Evolutionary conservation across 2,113 vertebrate species (phyloP).

Genomic region (Bombycilla garrulus): DNA sequence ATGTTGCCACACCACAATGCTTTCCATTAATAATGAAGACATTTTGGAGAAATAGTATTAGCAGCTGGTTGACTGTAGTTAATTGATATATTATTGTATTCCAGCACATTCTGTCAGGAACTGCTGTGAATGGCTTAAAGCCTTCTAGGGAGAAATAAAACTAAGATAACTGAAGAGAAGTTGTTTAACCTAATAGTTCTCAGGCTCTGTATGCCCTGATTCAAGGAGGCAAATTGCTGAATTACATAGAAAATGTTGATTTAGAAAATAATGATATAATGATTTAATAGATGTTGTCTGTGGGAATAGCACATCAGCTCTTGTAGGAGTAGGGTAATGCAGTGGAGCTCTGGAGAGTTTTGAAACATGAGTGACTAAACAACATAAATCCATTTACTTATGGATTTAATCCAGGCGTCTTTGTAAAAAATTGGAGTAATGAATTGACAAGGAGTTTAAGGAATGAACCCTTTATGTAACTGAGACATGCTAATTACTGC

Average conservation of each 20-base stretch:
- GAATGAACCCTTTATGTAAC: conserved; percentile 8
- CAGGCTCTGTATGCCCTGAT: conserved; percentile 9
- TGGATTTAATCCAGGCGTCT: background rate
- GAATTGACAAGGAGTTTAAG: conserved; percentile 49
- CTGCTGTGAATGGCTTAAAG: conserved; percentile 41
- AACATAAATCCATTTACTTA: conserved; percentile 28
- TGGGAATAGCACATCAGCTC: background rate
- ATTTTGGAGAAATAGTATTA: conserved; percentile 63
- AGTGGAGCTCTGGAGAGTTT: background rate
- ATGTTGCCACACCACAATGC: conserved; percentile 14
- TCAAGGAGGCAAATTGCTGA: conserved; percentile 19
- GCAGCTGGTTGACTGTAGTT: conserved; percentile 63
- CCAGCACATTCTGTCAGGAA: conserved; percentile 60
- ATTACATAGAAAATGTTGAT: background rate
- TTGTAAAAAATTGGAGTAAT: conserved; percentile 14
- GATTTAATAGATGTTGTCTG: background rate
- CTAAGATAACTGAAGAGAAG: conserved; percentile 18
- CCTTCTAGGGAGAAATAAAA: conserved; percentile 55
- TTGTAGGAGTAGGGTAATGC: background rate
- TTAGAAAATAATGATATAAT: conserved; percentile 28
- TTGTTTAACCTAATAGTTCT: conserved; percentile 57
- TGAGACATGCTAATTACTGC: conserved; percentile 25
- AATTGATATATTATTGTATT: conserved; percentile 69
- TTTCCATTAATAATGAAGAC: conserved; percentile 70
- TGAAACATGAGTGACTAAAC: conserved; percentile 21